These are phyloP conservation scores for Anoplophora glabripennis DNA, from an alignment of 1,140 invertebrate genomes.

Conservation along the genomic window DNA sequence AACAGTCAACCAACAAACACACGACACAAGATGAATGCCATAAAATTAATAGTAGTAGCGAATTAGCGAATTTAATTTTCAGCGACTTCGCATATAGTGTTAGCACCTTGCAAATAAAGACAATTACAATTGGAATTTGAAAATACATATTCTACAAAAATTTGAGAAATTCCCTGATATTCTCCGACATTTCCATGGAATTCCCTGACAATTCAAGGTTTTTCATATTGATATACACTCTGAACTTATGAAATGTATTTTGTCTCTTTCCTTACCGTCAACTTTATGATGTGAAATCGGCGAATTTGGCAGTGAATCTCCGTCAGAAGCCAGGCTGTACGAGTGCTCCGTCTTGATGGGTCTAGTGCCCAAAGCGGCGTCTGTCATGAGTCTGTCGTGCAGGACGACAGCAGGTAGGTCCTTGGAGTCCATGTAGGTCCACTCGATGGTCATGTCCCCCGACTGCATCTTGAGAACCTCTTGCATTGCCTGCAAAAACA, in stretches of 20 bases:
- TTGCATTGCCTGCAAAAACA: slow-evolving; percentile 57
- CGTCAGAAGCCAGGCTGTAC: slow-evolving; percentile 71
- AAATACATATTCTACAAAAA: too few relatives aligned
- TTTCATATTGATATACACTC: too few relatives aligned
- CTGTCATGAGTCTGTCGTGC: slow-evolving; percentile 86
- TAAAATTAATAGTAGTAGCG: too few relatives aligned
- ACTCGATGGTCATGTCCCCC: slow-evolving; percentile 40
- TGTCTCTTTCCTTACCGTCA: slow-evolving; percentile 60
- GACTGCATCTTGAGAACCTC: slow-evolving; percentile 51
- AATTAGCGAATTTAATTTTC: too few relatives aligned
- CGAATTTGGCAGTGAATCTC: slow-evolving; percentile 63
- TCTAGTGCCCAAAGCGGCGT: slow-evolving; percentile 72
- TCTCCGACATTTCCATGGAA: neutral
- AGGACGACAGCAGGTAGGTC: slow-evolving; percentile 66
- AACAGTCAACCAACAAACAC: too few relatives aligned
- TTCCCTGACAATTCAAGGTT: too few relatives aligned
- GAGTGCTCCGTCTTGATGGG: slow-evolving; percentile 85
- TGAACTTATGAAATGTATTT: neutral
- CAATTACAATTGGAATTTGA: too few relatives aligned
- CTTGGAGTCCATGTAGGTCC: slow-evolving; percentile 55
- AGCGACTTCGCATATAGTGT: too few relatives aligned
- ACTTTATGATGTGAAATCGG: slow-evolving; percentile 61
- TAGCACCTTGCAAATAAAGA: too few relatives aligned
- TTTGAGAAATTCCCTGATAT: too few relatives aligned
- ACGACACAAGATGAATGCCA: too few relatives aligned